Evolutionary conservation across 2,888 invertebrate genomes (phyloP).

Genomic region (Nemotelus pantherinus): DNA sequence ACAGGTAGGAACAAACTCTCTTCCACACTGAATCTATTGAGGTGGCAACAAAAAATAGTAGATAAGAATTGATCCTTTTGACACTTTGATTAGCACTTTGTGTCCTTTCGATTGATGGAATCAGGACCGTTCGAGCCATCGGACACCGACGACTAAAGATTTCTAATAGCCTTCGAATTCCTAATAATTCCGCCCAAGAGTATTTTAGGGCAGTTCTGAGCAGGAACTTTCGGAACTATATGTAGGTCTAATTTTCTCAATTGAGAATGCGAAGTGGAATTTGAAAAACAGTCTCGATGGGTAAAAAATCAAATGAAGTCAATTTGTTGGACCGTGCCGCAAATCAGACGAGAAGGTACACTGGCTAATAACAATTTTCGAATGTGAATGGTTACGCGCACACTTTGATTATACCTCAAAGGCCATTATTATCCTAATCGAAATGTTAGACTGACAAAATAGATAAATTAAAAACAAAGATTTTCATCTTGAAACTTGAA

Average conservation of each 20-base stretch:
- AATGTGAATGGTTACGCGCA: not conserved
- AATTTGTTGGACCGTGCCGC: conserved; percentile 25
- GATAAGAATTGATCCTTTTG: conserved; percentile 38
- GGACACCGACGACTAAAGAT: conserved; percentile 28
- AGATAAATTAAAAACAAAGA: conserved; percentile 7
- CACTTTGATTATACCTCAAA: not conserved
- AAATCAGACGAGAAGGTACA: not conserved
- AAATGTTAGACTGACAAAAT: not conserved
- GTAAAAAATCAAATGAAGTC: not conserved
- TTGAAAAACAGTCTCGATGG: not conserved
- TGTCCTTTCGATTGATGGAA: conserved; percentile 37
- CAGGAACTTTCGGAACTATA: not conserved
- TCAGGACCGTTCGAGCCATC: conserved; percentile 2
- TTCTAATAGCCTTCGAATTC: conserved; percentile 10
- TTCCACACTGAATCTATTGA: no score
- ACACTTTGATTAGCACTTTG: conserved; percentile 45
- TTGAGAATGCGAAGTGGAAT: not conserved
- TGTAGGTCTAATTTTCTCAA: conserved; percentile 1
- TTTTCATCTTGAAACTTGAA: conserved; percentile 19
- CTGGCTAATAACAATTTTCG: not conserved
- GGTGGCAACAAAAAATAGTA: not conserved
- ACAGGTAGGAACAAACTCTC: no score
- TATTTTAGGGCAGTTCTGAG: not conserved
- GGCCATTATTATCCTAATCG: conserved; percentile 17
- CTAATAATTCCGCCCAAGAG: not conserved